phyloP scores from a whole-genome alignment of 1,140 invertebrate species.

The Aphelenchoides fujianensis region DNA sequence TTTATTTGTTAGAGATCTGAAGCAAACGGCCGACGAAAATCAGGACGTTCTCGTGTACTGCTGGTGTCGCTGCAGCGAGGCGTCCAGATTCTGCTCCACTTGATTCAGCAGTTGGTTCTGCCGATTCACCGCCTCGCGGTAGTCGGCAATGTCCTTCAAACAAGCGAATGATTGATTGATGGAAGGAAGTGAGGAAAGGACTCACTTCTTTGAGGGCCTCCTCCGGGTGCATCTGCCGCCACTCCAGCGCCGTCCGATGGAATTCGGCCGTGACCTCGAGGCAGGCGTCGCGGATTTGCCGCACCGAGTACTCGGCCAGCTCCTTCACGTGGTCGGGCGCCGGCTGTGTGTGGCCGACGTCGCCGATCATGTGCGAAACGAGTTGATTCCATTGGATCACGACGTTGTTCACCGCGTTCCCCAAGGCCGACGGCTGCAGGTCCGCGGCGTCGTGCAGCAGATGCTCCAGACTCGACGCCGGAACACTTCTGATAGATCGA shows the following conservation, averaged over 20 bases:
- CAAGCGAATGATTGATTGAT: no score
- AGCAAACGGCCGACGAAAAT: no score
- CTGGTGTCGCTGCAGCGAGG: no score
- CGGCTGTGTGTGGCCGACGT: slow-evolving; percentile 33
- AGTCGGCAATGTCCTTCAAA: slow-evolving; percentile 36
- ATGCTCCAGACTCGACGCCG: not conserved
- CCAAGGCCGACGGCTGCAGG: slow-evolving; percentile 5
- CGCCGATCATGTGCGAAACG: slow-evolving; percentile 23
- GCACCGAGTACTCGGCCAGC: slow-evolving; percentile 38
- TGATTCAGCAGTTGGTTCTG: slow-evolving; percentile 33
- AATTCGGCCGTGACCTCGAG: slow-evolving; percentile 37
- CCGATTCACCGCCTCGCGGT: slow-evolving; percentile 25
- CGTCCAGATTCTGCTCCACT: no score
- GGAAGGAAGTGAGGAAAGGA: no score
- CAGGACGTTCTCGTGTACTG: no score
- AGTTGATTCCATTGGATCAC: slow-evolving; percentile 40
- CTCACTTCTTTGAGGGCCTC: slow-evolving; percentile 32
- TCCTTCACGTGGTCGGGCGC: slow-evolving; percentile 41
- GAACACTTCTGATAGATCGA: not conserved
- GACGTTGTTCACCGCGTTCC: slow-evolving; percentile 36
- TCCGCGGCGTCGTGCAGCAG: slow-evolving; percentile 5
- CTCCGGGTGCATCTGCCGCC: slow-evolving; percentile 30
- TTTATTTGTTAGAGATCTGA: no score
- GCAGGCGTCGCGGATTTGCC: slow-evolving; percentile 33
- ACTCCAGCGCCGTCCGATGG: slow-evolving; percentile 30